A percentile compares a stretch with the other conserved stretches of the same genome.
Conservation (phyloP, 2,113 vertebrate species). For the Neotragus pygmaeus region DNA sequence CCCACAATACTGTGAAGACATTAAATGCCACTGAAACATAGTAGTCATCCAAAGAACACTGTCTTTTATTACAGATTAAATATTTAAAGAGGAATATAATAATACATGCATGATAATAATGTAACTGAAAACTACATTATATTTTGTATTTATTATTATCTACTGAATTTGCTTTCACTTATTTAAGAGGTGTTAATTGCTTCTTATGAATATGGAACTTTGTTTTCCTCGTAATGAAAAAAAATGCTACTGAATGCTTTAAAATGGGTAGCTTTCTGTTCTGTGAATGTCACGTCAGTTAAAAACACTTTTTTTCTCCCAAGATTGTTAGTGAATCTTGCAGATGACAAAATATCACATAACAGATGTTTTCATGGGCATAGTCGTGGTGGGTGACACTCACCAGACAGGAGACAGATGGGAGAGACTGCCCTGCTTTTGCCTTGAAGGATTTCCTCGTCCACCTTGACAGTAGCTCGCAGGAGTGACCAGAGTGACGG, state of each 20-base stretch:
- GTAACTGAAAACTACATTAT: not conserved
- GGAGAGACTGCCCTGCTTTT: not conserved
- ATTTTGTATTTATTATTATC: not conserved
- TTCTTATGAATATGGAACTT: not conserved
- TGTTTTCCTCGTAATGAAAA: not conserved
- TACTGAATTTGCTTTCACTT: not conserved
- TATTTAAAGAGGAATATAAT: not conserved
- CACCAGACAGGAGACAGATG: not conserved
- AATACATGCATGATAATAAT: not conserved
- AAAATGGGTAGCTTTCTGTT: not conserved
- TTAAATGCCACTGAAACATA: not conserved
- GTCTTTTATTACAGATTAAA: not conserved
- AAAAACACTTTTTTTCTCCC: not conserved
- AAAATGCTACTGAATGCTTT: not conserved
- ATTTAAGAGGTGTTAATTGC: not conserved
- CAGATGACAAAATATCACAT: not conserved
- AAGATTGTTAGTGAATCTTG: not conserved
- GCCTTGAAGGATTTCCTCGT: not conserved
- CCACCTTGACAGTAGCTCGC: not conserved
- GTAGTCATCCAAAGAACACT: not conserved
- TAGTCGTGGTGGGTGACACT: fast-evolving
- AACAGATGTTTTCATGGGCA: not conserved
- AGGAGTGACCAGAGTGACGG: not conserved
- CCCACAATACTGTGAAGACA: not conserved
- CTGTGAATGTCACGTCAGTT: not conserved